These are phyloP conservation scores for Eleginops maclovinus DNA, from an alignment of 2,113 vertebrate genomes.

Conservation along the genomic window DNA sequence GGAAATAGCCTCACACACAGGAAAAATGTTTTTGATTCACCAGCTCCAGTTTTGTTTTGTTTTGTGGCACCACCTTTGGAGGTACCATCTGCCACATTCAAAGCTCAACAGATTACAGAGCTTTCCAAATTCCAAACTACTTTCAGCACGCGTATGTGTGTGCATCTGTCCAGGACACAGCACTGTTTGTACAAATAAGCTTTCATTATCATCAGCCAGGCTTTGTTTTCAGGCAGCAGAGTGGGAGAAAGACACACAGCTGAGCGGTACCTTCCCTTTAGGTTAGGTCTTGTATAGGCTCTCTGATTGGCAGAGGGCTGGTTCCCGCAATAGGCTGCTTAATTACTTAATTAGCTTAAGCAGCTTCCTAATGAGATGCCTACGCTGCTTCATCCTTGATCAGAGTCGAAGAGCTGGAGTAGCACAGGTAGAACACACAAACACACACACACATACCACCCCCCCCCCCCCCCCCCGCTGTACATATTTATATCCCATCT, in stretches of 20 bases:
- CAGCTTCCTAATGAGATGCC: slow-evolving; percentile 64
- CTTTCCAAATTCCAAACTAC: slow-evolving; percentile 41
- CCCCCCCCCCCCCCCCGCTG: too few species aligned
- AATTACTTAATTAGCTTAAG: slow-evolving; percentile 77
- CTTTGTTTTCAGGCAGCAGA: slow-evolving; percentile 59
- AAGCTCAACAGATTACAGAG: slow-evolving; percentile 50
- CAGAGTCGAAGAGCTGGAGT: slow-evolving; percentile 32
- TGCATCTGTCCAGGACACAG: slow-evolving; percentile 7
- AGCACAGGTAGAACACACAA: slow-evolving; percentile 46
- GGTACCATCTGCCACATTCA: slow-evolving; percentile 63
- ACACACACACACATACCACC: slow-evolving; percentile 15
- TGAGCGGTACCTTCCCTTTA: slow-evolving; percentile 25
- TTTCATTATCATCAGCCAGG: slow-evolving; percentile 54
- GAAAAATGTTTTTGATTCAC: slow-evolving; percentile 28
- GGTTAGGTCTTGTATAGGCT: slow-evolving; percentile 39
- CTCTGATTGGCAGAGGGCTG: slow-evolving; percentile 62
- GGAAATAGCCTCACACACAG: slow-evolving; percentile 5
- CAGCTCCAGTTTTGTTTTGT: not conserved
- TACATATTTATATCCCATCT: slow-evolving; percentile 23
- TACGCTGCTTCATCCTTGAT: slow-evolving; percentile 36
- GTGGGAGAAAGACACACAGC: slow-evolving; percentile 27
- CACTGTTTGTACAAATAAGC: slow-evolving; percentile 47
- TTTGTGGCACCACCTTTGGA: slow-evolving; percentile 45
- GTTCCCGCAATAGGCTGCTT: slow-evolving; percentile 64
- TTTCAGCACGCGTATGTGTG: slow-evolving; percentile 22